Evolutionary conservation across 2,888 invertebrate genomes (phyloP).

Genomic region (Gibbula magus): DNA sequence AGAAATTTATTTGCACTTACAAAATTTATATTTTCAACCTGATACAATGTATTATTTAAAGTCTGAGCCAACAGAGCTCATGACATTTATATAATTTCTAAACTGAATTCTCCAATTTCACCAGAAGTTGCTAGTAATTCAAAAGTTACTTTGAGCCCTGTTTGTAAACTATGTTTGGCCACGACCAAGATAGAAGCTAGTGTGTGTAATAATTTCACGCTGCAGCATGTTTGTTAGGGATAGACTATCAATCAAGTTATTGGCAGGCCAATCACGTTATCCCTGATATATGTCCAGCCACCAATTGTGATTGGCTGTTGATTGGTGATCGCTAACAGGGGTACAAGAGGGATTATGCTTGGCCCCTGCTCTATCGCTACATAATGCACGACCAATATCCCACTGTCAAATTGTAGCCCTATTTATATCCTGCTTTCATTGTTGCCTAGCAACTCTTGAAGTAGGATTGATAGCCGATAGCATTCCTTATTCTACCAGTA

Average conservation of each 20-base stretch:
- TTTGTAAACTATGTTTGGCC: no score
- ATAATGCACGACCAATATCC: neutral
- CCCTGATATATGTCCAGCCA: neutral
- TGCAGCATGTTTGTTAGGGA: neutral
- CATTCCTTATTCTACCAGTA: neutral
- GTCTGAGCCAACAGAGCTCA: no score
- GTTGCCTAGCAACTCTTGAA: neutral
- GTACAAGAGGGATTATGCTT: neutral
- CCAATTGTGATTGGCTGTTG: neutral
- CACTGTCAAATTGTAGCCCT: conserved; percentile 1
- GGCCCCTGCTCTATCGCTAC: neutral
- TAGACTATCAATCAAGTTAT: neutral
- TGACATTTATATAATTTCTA: no score
- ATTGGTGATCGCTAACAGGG: conserved; percentile 10
- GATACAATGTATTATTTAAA: no score
- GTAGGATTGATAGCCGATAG: neutral
- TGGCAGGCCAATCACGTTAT: neutral
- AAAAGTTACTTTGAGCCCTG: no score
- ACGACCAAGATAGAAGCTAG: no score
- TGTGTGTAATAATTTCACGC: neutral
- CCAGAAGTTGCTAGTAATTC: no score
- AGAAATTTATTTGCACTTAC: no score
- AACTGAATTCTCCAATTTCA: no score
- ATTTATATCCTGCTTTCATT: conserved; percentile 6
- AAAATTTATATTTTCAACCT: no score